These are phyloP conservation scores for Chaunax sp. DNA, from an alignment of 2,797 vertebrate species.

Conservation along the genomic window DNA sequence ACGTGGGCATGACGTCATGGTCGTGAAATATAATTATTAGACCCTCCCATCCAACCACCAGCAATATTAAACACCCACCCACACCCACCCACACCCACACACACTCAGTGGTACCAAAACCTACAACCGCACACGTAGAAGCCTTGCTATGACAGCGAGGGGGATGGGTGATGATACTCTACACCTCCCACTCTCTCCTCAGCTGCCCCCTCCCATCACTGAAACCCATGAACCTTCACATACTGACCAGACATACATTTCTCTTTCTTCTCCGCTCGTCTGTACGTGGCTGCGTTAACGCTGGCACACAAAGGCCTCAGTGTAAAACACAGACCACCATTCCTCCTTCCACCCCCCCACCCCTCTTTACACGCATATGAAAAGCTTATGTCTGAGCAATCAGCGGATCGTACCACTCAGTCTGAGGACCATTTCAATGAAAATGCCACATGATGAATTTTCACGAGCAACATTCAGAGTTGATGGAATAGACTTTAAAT, in stretches of 20 bases:
- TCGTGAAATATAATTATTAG: slow-evolving; percentile 12
- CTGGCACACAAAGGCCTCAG: slow-evolving; percentile 66
- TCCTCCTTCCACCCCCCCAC: slow-evolving; percentile 23
- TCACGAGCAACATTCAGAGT: slow-evolving; percentile 1
- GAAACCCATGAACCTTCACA: slow-evolving; percentile 76
- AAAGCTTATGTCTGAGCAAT: slow-evolving; percentile 34
- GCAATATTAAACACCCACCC: slow-evolving; percentile 27
- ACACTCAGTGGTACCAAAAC: slow-evolving; percentile 10
- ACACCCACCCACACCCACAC: slow-evolving; percentile 34
- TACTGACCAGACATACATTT: slow-evolving; percentile 69
- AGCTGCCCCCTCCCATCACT: slow-evolving; percentile 54
- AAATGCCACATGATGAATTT: slow-evolving; percentile 16
- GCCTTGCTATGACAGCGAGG: slow-evolving; percentile 58
- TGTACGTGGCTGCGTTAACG: slow-evolving; percentile 49
- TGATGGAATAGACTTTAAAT: not conserved
- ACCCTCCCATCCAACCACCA: slow-evolving; percentile 2
- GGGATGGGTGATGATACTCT: slow-evolving; percentile 71
- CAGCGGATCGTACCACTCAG: not conserved
- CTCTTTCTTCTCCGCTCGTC: slow-evolving; percentile 51
- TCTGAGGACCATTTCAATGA: slow-evolving; percentile 15
- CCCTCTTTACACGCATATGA: slow-evolving; percentile 28
- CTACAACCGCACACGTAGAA: slow-evolving; percentile 29
- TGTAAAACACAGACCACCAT: slow-evolving; percentile 57
- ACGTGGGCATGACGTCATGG: slow-evolving; percentile 50
- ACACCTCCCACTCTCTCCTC: slow-evolving; percentile 73